Evolutionary conservation across 2,888 invertebrate genomes (phyloP).

Genomic region (Frankliniella intonsa): DNA sequence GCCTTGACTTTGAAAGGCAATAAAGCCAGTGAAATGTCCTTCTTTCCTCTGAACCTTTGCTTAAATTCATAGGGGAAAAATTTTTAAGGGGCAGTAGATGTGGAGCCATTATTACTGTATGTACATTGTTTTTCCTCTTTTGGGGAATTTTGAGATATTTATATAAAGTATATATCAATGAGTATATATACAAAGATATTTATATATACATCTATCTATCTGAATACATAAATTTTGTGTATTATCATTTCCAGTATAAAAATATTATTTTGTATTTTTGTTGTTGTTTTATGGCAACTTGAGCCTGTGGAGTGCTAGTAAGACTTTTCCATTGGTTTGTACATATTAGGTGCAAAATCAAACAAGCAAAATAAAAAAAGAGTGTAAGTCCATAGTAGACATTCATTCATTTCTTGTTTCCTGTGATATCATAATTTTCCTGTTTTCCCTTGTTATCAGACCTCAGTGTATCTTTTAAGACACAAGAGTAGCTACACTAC

Average conservation of each 20-base stretch:
- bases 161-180: not conserved
- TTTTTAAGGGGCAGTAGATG: slow-evolving; percentile 17
- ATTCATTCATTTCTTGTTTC: slow-evolving; percentile 17
- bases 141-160: slow-evolving; percentile 21
- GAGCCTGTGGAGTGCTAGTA: slow-evolving; percentile 26
- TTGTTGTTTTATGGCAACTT: slow-evolving; percentile 27
- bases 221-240: not conserved
- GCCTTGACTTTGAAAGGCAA: not conserved
- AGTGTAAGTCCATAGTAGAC: slow-evolving; percentile 7
- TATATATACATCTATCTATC: not conserved
- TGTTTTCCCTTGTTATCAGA: not conserved
- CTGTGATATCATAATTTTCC: not conserved
- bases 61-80: not conserved
- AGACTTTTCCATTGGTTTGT: slow-evolving; percentile 26
- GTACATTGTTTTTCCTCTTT: slow-evolving; percentile 15
- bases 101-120: not conserved
- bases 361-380: slow-evolving; percentile 2
- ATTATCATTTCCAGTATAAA: slow-evolving; percentile 23
- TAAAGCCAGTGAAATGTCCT: not conserved
- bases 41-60: slow-evolving; percentile 1
- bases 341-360: slow-evolving; percentile 27
- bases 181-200: not conserved
- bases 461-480: not conserved
- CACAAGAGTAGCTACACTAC: slow-evolving; percentile 15
- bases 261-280: slow-evolving; percentile 25